Conservation (phyloP, 2,888 invertebrate genomes). For the Dorcus hopei region DNA sequence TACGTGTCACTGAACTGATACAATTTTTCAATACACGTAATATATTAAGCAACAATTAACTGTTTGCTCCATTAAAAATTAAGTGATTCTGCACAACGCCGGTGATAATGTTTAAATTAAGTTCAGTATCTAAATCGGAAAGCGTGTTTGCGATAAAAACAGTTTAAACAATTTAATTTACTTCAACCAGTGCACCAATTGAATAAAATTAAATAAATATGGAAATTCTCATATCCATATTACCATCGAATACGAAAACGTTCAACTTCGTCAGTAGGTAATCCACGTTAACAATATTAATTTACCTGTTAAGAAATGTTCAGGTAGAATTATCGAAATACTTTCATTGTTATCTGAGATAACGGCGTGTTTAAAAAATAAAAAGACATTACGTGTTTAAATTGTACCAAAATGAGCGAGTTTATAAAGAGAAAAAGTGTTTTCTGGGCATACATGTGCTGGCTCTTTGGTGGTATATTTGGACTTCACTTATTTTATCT, state of each 20-base stretch:
- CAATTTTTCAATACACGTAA: not conserved
- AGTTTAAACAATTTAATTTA: no score
- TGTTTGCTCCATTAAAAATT: no score
- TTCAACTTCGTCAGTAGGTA: not conserved
- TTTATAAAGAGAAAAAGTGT: slow-evolving; percentile 54
- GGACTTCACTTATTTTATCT: slow-evolving; percentile 92
- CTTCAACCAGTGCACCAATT: no score
- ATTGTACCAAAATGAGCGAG: not conserved
- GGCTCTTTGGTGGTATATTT: slow-evolving; percentile 84
- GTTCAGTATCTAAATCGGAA: no score
- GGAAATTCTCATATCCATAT: no score
- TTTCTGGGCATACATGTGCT: slow-evolving; percentile 73
- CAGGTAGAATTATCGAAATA: not conserved
- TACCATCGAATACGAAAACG: no score
- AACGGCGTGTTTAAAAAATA: not conserved
- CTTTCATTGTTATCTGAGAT: not conserved
- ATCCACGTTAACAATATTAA: not conserved
- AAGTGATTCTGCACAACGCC: no score
- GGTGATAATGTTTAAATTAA: not conserved
- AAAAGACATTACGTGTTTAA: not conserved
- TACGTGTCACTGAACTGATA: slow-evolving; percentile 19
- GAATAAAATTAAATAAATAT: no score
- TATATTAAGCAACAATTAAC: no score
- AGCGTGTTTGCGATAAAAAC: no score
- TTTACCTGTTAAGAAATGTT: not conserved